Evolutionary conservation across 2,113 vertebrate species (phyloP).

Genomic region (Ceyx margarethae): DNA sequence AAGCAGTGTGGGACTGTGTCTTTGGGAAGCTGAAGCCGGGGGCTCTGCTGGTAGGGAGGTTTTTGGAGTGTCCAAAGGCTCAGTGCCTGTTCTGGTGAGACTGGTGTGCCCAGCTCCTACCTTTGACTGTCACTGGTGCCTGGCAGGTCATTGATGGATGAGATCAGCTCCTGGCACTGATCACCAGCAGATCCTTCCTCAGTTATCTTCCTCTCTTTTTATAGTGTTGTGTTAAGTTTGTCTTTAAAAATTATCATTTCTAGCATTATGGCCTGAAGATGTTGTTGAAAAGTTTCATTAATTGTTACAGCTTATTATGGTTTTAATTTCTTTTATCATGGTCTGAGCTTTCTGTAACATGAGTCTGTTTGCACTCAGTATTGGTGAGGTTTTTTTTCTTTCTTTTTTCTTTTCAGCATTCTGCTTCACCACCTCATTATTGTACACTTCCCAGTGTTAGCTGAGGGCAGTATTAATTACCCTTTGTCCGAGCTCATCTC

Average conservation of each 20-base stretch:
- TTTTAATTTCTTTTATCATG: slow-evolving; percentile 9
- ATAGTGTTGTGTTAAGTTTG: not conserved
- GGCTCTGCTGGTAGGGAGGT: accelerated
- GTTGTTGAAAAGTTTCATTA: not conserved
- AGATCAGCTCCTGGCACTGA: not conserved
- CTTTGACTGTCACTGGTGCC: not conserved
- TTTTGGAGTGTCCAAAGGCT: not conserved
- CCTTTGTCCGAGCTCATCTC: not conserved
- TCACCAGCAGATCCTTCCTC: not conserved
- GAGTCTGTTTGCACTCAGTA: not conserved
- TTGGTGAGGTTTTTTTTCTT: not conserved
- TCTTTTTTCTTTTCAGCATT: not conserved
- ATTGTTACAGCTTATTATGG: not conserved
- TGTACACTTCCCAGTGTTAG: not conserved
- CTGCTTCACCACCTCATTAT: slow-evolving; percentile 19
- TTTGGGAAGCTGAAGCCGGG: not conserved
- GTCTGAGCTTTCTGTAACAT: not conserved
- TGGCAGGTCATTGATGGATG: not conserved
- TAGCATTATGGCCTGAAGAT: not conserved
- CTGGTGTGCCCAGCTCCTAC: not conserved
- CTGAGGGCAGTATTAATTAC: slow-evolving; percentile 21
- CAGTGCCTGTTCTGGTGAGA: not conserved
- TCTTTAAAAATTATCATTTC: not conserved
- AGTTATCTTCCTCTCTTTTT: not conserved
- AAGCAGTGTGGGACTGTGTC: not conserved